phyloP scores from a whole-genome alignment of 2,888 invertebrate species.

The Synergus laeviventris region DNA sequence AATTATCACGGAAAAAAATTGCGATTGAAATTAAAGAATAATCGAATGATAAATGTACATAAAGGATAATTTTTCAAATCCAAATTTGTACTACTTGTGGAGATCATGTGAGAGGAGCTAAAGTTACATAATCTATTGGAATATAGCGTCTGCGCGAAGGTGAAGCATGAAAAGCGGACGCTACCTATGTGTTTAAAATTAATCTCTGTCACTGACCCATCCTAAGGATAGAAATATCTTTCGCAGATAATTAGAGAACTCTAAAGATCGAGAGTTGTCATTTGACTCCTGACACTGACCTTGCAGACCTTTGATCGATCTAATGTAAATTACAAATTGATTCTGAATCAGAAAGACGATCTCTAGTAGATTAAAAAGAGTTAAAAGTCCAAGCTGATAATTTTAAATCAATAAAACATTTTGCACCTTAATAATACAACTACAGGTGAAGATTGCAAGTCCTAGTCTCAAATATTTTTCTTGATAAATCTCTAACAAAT shows the following conservation, averaged over 20 bases:
- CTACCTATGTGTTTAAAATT: slow-evolving; percentile 22
- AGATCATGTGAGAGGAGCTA: neutral
- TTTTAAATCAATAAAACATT: too few relatives aligned
- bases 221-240: slow-evolving; percentile 38
- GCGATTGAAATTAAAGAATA: neutral
- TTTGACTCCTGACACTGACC: slow-evolving; percentile 29
- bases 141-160: slow-evolving; percentile 10
- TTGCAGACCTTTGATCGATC: neutral
- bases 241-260: slow-evolving; percentile 32
- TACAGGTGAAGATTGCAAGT: too few relatives aligned
- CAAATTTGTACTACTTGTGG: neutral
- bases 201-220: slow-evolving; percentile 38
- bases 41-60: neutral
- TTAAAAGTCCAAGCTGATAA: too few relatives aligned
- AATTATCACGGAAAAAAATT: neutral
- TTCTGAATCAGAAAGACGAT: neutral
- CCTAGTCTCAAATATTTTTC: too few relatives aligned
- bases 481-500: too few relatives aligned
- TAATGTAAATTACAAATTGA: neutral
- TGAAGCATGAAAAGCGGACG: slow-evolving; percentile 9
- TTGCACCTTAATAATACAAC: too few relatives aligned
- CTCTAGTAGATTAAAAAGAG: neutral
- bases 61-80: neutral
- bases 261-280: neutral
- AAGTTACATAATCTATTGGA: slow-evolving; percentile 14